Conservation (phyloP, 53 echinoderm and acorn worm genomes). For the Arbacia lixula region DNA sequence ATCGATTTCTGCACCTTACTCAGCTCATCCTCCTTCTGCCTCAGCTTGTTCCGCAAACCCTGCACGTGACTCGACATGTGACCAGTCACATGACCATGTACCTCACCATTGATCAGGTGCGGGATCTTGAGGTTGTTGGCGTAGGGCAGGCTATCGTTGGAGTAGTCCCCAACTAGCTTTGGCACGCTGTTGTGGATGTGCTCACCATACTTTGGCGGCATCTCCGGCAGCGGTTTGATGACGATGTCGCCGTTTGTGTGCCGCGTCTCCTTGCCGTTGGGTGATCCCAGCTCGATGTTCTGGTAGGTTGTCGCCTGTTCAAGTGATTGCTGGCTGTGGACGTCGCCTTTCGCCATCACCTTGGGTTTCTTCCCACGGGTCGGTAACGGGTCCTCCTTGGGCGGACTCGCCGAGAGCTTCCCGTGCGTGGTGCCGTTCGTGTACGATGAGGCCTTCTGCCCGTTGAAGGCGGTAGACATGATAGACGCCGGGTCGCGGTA, state of each 20-base stretch:
- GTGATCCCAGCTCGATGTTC: conserved; percentile 72
- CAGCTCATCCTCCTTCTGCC: conserved; percentile 88
- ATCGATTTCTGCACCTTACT: conserved; percentile 65
- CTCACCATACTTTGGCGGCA: conserved; percentile 46
- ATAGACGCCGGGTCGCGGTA: conserved; percentile 80
- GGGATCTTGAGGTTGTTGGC: conserved; percentile 60
- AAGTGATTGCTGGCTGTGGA: conserved; percentile 63
- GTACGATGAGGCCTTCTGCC: conserved; percentile 60
- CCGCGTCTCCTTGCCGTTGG: conserved; percentile 49
- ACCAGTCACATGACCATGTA: too few species aligned
- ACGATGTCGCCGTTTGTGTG: conserved; percentile 36
- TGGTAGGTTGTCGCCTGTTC: conserved; percentile 71
- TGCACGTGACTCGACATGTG: conserved; percentile 79
- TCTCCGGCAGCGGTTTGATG: conserved; percentile 49
- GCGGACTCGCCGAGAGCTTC: conserved; percentile 54
- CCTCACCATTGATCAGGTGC: conserved; percentile 65
- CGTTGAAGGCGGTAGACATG: conserved; percentile 34
- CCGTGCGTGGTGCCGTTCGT: conserved; percentile 53
- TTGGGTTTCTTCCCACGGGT: conserved; percentile 77
- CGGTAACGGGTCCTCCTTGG: conserved; percentile 47
- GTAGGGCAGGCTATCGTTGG: conserved; percentile 57
- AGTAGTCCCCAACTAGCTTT: conserved; percentile 48
- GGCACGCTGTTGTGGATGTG: conserved; percentile 58
- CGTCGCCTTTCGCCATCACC: conserved; percentile 67
- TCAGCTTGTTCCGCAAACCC: conserved; percentile 62